phyloP scores from a whole-genome alignment of 2,888 invertebrate genomes.

The Parnassius mnemosyne region DNA sequence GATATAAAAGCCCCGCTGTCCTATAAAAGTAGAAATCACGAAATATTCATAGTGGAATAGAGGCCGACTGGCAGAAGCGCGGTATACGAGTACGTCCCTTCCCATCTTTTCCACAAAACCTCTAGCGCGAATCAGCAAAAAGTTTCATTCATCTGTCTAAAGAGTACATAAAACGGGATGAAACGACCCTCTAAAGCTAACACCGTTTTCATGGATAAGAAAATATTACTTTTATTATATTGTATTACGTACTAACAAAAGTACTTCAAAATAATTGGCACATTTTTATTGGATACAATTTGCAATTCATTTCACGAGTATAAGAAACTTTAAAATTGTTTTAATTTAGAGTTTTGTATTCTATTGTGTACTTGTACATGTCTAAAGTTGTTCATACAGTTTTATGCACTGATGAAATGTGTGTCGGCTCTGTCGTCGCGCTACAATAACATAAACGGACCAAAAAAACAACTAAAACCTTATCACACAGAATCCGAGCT shows the following conservation, averaged over 20 bases:
- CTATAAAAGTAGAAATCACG: constrained; percentile 40
- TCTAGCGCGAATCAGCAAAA: constrained; percentile 54
- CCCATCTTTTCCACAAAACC: constrained; percentile 41
- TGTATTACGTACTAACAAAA: neutral
- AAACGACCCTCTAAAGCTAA: constrained; percentile 45
- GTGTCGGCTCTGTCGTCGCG: too few relatives aligned
- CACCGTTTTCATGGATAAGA: constrained; percentile 27
- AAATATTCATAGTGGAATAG: constrained; percentile 41
- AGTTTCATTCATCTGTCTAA: constrained; percentile 51
- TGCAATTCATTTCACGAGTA: too few relatives aligned
- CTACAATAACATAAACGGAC: too few relatives aligned
- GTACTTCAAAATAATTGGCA: too few relatives aligned
- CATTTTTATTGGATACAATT: too few relatives aligned
- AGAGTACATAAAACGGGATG: constrained; percentile 54
- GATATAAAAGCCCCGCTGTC: constrained; percentile 38
- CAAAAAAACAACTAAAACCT: too few relatives aligned
- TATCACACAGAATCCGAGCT: too few relatives aligned
- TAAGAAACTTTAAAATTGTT: too few relatives aligned
- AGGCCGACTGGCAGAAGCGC: constrained; percentile 19
- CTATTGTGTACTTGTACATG: too few relatives aligned
- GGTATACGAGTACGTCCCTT: constrained; percentile 17
- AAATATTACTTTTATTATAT: constrained; percentile 24
- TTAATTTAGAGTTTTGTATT: neutral
- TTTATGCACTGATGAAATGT: too few relatives aligned
- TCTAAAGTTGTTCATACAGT: too few relatives aligned